Conservation (phyloP, 2,113 vertebrate genomes). For the Albula glossodonta region DNA sequence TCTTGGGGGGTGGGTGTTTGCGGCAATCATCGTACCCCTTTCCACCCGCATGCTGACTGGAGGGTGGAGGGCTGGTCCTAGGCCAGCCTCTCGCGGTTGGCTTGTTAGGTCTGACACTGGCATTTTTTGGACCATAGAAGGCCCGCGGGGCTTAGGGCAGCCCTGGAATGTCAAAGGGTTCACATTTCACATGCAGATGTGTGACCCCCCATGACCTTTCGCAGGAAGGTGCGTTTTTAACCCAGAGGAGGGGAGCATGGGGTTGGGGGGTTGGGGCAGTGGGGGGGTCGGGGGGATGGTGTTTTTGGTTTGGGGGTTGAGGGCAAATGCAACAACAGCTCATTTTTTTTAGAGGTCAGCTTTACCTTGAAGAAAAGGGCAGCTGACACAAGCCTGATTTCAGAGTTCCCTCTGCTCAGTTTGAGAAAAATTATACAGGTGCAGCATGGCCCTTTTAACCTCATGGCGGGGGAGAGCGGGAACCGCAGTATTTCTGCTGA, state of each 20-base stretch:
- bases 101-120: slow-evolving; percentile 89
- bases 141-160: slow-evolving; percentile 78
- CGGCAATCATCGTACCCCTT: slow-evolving; percentile 18
- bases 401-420: slow-evolving; percentile 1
- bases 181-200: slow-evolving; percentile 98
- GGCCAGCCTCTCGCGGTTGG: slow-evolving; percentile 48
- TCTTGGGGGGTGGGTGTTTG: slow-evolving; percentile 5
- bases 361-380: slow-evolving; percentile 71
- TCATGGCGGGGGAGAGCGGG: neutral
- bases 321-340: slow-evolving; percentile 61
- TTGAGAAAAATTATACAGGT: slow-evolving; percentile 1
- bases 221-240: slow-evolving; percentile 77
- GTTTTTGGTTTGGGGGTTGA: slow-evolving; percentile 37
- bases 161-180: slow-evolving; percentile 92
- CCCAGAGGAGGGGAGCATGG: slow-evolving; percentile 72
- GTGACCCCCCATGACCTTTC: slow-evolving; percentile 82
- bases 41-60: slow-evolving; percentile 12
- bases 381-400: neutral
- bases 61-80: slow-evolving; percentile 28
- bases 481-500: too few relatives aligned
- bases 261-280: slow-evolving; percentile 68
- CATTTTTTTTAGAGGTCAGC: slow-evolving; percentile 46
- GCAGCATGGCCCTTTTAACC: neutral
- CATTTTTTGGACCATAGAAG: slow-evolving; percentile 84
- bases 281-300: slow-evolving; percentile 29